Conservation (phyloP, 2,113 vertebrate species). For the Pholis gunnellus region DNA sequence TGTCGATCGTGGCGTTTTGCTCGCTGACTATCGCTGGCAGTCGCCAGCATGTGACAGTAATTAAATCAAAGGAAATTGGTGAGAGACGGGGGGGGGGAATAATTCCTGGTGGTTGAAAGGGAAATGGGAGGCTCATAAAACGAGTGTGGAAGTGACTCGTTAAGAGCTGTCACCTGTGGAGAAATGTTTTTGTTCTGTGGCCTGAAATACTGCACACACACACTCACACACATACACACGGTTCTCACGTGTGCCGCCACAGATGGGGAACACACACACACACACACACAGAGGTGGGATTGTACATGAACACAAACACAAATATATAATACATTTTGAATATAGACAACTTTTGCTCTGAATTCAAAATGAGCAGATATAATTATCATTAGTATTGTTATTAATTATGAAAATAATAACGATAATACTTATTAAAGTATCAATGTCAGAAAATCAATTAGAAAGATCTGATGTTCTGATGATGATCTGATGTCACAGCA, state of each 20-base stretch:
- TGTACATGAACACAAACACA: conserved; percentile 2
- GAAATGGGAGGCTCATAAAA: conserved; percentile 79
- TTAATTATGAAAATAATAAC: background rate
- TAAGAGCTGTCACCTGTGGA: conserved; percentile 80
- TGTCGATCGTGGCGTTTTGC: conserved; percentile 51
- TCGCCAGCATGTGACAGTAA: conserved; percentile 88
- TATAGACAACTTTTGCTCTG: background rate
- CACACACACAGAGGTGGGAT: background rate
- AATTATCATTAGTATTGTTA: background rate
- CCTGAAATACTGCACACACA: conserved; percentile 35
- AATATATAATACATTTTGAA: background rate
- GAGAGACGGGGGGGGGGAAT: conserved; percentile 37
- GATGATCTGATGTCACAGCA: too few species aligned
- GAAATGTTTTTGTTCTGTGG: conserved; percentile 69
- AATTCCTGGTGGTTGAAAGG: conserved; percentile 77
- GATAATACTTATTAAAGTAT: background rate
- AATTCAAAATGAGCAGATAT: background rate
- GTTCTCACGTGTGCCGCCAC: conserved; percentile 20
- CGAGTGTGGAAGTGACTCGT: conserved; percentile 70
- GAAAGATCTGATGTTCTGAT: background rate
- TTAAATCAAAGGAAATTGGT: conserved; percentile 86
- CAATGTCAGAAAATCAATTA: background rate
- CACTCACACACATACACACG: conserved; percentile 27
- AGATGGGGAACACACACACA: conserved; percentile 46
- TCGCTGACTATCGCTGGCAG: conserved; percentile 86